A percentile compares a stretch with the other conserved stretches of the same genome.
These are phyloP conservation scores for Oriolus oriolus DNA, from an alignment of 2,113 vertebrate species.

Conservation along the genomic window DNA sequence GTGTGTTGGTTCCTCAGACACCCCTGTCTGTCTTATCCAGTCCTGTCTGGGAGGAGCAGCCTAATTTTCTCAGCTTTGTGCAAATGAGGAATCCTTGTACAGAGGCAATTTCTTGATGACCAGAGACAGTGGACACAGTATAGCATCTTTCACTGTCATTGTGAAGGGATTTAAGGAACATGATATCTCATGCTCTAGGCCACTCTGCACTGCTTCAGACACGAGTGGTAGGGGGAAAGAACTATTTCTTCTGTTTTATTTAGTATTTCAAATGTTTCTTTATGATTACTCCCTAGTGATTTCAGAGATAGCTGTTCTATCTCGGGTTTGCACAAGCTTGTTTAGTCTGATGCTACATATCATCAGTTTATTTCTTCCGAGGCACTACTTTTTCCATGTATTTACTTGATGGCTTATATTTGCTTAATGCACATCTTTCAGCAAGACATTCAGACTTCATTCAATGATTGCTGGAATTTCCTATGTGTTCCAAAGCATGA, in stretches of 20 bases:
- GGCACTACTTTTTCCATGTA: not conserved
- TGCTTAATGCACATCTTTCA: not conserved
- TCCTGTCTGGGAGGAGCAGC: not conserved
- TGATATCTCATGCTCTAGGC: not conserved
- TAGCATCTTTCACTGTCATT: not conserved
- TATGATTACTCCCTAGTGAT: not conserved
- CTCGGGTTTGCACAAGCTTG: not conserved
- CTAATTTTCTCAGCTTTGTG: not conserved
- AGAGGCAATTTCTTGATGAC: not conserved
- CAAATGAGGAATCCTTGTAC: not conserved
- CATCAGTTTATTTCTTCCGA: not conserved
- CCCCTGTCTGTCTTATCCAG: fast-evolving
- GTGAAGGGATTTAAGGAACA: not conserved
- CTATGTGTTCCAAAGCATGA: not conserved
- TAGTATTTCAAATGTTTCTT: not conserved
- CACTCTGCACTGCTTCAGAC: not conserved
- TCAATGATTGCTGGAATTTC: not conserved
- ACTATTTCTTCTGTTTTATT: not conserved
- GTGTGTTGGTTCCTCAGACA: not conserved
- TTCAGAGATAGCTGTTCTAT: not conserved
- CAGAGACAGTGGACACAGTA: not conserved
- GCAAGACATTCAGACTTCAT: not conserved
- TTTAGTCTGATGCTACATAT: constrained; percentile 18
- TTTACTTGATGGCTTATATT: not conserved
- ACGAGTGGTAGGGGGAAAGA: not conserved